Percentiles rank a stretch among this genome's conserved stretches.
Evolutionary conservation across 2,797 vertebrate genomes (phyloP).

Genomic region (Poliocrania exsul): DNA sequence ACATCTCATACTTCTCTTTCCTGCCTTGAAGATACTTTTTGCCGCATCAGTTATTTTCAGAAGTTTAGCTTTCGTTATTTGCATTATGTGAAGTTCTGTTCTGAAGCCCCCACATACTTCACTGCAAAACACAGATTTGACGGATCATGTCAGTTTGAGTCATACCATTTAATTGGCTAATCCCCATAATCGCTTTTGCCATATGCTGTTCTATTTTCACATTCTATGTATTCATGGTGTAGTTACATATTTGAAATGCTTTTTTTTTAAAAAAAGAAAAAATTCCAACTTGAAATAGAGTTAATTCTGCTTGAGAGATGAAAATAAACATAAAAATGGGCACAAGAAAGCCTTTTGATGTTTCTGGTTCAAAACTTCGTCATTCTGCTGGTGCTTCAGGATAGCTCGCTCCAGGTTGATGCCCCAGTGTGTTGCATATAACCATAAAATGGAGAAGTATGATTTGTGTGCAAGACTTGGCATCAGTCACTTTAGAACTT

Average conservation of each 20-base stretch:
- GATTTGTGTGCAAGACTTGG: not conserved
- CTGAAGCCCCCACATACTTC: not conserved
- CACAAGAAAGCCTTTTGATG: not conserved
- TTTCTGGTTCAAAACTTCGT: not conserved
- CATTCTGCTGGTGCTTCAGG: not conserved
- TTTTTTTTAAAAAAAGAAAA: not conserved
- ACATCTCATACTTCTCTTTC: not conserved
- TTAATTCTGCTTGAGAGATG: not conserved
- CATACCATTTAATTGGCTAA: slow-evolving; percentile 84
- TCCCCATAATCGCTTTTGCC: slow-evolving; percentile 83
- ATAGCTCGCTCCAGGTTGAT: not conserved
- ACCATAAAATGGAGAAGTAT: not conserved
- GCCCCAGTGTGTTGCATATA: not conserved
- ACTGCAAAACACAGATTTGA: slow-evolving; percentile 10
- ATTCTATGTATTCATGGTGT: not conserved
- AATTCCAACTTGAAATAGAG: not conserved
- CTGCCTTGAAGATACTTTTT: not conserved
- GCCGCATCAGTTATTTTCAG: not conserved
- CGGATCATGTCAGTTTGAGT: slow-evolving; percentile 78
- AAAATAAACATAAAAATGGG: not conserved
- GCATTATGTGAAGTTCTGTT: not conserved
- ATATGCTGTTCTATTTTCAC: slow-evolving; percentile 83
- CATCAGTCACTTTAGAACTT: not conserved
- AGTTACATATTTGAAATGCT: not conserved
- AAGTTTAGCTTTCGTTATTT: not conserved